These are phyloP conservation scores for Epistrophe eligans DNA, from an alignment of 2,888 invertebrate genomes.

Conservation along the genomic window DNA sequence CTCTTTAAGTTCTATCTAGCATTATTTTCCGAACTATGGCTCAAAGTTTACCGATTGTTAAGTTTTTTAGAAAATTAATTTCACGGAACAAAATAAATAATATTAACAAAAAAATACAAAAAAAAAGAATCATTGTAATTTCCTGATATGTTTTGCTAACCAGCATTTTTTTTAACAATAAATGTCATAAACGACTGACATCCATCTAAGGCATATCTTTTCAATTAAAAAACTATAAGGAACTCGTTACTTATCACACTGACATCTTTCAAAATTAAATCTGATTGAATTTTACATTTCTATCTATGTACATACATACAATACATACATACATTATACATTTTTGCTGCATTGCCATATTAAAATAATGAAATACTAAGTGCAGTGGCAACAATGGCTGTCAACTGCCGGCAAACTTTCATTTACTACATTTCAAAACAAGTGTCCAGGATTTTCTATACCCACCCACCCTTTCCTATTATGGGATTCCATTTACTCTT, in stretches of 20 bases:
- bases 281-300: conserved; percentile 30
- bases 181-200: conserved; percentile 30
- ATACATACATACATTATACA: neutral
- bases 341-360: conserved; percentile 50
- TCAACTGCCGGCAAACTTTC: conserved; percentile 67
- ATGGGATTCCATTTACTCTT: conserved; percentile 12
- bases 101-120: neutral
- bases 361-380: conserved; percentile 36
- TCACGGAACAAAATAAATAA: neutral
- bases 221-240: conserved; percentile 4
- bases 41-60: neutral
- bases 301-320: neutral
- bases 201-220: neutral
- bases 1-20: no score
- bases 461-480: neutral
- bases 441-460: conserved; percentile 44
- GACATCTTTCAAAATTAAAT: conserved; percentile 63
- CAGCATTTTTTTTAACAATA: conserved; percentile 39
- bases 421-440: conserved; percentile 69
- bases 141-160: neutral
- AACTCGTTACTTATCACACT: conserved; percentile 47
- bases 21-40: neutral
- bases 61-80: neutral
- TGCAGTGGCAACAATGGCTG: conserved; percentile 61
- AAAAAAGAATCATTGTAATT: conserved; percentile 18